phyloP scores from a whole-genome alignment of 35 echinoderm and acorn worm genomes.

The Holothuria glaberrima region DNA sequence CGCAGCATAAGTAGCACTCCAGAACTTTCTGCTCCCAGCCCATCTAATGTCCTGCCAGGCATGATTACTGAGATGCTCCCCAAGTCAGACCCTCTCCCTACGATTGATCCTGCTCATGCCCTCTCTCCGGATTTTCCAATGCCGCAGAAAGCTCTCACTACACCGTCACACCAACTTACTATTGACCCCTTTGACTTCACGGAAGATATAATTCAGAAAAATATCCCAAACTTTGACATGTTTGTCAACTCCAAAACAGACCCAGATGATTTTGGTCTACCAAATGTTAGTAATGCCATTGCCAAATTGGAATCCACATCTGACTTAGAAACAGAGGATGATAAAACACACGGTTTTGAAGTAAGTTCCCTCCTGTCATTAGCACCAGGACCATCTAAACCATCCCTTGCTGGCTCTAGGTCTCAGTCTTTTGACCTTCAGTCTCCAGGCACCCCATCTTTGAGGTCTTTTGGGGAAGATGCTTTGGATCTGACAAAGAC shows the following conservation, averaged over 20 bases:
- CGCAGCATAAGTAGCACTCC: conserved; percentile 53
- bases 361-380: background rate
- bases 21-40: conserved; percentile 60
- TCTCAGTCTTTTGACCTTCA: conserved; percentile 9
- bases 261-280: conserved; percentile 55
- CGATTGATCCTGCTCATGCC: background rate
- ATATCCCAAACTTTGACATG: conserved; percentile 63
- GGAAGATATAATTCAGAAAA: conserved; percentile 48
- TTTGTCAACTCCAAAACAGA: conserved; percentile 32
- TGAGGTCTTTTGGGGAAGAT: background rate
- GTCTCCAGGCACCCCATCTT: conserved; percentile 6
- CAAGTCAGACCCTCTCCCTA: conserved; percentile 29
- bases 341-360: background rate
- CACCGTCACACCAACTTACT: conserved; percentile 28
- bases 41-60: conserved; percentile 36
- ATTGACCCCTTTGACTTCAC: conserved; percentile 53
- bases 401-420: background rate
- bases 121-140: conserved; percentile 21
- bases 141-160: conserved; percentile 26
- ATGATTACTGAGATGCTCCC: conserved; percentile 49
- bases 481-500: conserved; percentile 15
- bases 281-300: conserved; percentile 76
- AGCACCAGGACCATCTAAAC: background rate
- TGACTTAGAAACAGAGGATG: conserved; percentile 33
- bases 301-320: conserved; percentile 40